Base-by-base conservation (phyloP, 2,113 vertebrate genomes). In the Rhinichthys klamathensis region DNA sequence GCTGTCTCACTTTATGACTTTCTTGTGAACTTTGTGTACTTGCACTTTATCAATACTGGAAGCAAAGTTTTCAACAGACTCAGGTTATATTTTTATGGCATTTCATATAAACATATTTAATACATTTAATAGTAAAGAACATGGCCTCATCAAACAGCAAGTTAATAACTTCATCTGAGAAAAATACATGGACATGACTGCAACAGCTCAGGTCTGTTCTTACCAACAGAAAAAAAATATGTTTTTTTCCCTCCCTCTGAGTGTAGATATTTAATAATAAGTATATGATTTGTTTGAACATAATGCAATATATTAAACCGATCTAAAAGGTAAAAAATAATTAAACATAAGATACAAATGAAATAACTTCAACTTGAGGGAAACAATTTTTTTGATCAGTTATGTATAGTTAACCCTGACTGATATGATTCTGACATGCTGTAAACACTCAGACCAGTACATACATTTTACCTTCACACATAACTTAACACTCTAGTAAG, bases 1-100 rank as follows among this genome's bases (percentile, higher is more conserved):
- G 93, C n/a, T 94, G 93, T 80, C 89, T 95, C 54, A 90, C 75
- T 69, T 93, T 94, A 60, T 95, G 92, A 93, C 92, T 56, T 94
- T 94, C 87, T 92, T 94, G 54, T 95, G 90, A 94, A 70, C 12
- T 16, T 30, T 15, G 18, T 2, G 15, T 30, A 32, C 16, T 12
- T 10, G 16, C 3, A 27, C 15, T 73, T 0, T 3, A 51, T 25
- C 38, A 46, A 0, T 84, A 85, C 8, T 25, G 32, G n/a, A 21
- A n/a, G 67, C 35, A 70, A 7, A 21, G 10, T 25, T 58, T 61
- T 72, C 7, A 51, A 32, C 16, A 32, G 9, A 18, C 25, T 30
- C 6, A 21, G 46, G 30, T 21, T 51, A 30, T 9, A 44, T 63
- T 61, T 80, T 25, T 44, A 63, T 80, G 35, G 58, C 56, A 80